Percentiles rank a stretch among this genome's conserved stretches.
phyloP scores from a whole-genome alignment of 2,797 vertebrate species.

The Lepilemur septentrionalis region DNA sequence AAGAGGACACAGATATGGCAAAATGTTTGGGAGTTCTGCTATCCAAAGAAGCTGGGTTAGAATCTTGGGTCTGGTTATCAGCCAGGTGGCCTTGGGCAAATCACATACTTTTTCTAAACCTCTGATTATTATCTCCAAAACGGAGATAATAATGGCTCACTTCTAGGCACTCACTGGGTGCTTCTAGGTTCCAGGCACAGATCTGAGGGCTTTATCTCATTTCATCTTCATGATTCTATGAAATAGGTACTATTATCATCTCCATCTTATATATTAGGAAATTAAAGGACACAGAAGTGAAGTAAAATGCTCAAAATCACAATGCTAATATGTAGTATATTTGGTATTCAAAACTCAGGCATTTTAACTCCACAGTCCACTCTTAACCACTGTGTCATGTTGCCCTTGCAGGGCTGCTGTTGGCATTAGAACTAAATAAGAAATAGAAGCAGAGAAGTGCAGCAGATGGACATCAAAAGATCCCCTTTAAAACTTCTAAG shows the following conservation, averaged over 20 bases:
- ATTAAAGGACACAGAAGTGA: not conserved
- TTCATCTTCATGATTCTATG: not conserved
- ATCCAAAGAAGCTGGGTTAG: not conserved
- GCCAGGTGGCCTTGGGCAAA: not conserved
- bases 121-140: not conserved
- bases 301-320: conserved; percentile 18
- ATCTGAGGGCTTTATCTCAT: not conserved
- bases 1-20: not conserved
- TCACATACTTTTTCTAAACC: not conserved
- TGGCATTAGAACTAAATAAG: not conserved
- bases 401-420: not conserved
- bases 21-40: not conserved
- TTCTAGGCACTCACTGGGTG: not conserved
- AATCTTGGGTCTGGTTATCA: not conserved
- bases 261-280: not conserved
- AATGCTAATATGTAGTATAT: not conserved
- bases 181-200: not conserved
- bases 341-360: not conserved
- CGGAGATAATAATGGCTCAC: not conserved
- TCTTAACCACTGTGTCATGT: not conserved
- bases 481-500: not conserved
- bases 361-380: not conserved
- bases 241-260: not conserved
- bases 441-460: not conserved
- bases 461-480: not conserved